Conservation (phyloP, 2,113 vertebrate genomes). For the Hiodon tergisus region DNA sequence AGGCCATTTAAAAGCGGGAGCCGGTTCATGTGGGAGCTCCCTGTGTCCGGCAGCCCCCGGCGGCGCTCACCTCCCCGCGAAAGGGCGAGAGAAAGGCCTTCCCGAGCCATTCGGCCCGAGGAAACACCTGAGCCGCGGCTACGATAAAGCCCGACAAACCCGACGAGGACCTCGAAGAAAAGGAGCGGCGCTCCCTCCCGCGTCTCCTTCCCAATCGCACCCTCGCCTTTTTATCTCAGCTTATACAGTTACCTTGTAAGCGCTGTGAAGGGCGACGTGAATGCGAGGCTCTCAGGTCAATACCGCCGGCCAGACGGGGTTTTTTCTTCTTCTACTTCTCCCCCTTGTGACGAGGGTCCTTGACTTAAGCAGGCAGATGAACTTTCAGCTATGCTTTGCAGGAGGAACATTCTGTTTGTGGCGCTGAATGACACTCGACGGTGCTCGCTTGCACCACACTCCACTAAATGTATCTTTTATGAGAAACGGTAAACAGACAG, state of each 20-base stretch:
- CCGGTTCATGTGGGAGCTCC: too few relatives aligned
- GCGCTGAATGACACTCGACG: neutral
- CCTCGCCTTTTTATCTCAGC: neutral
- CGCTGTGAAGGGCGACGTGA: neutral
- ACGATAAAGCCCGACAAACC: too few relatives aligned
- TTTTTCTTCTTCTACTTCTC: neutral
- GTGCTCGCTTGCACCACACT: neutral
- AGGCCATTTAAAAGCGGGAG: too few relatives aligned
- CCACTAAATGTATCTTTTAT: slow-evolving; percentile 21
- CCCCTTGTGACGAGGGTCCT: neutral
- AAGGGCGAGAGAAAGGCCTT: too few relatives aligned
- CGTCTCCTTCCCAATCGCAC: neutral
- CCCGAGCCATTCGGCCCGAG: too few relatives aligned
- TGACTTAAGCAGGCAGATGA: neutral
- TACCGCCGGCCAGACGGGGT: neutral
- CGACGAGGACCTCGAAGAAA: too few relatives aligned
- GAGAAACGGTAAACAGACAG: slow-evolving; percentile 20
- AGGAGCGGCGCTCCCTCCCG: too few relatives aligned
- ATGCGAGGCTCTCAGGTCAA: neutral
- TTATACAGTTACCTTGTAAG: neutral
- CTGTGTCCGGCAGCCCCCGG: too few relatives aligned
- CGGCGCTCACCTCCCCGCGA: too few relatives aligned
- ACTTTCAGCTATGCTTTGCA: neutral
- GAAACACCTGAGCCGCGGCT: too few relatives aligned
- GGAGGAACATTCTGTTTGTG: neutral